Percentiles rank a stretch among this genome's conserved stretches.
Conservation (phyloP, 1,140 invertebrate species). For the Rhyacophila brunnea region DNA sequence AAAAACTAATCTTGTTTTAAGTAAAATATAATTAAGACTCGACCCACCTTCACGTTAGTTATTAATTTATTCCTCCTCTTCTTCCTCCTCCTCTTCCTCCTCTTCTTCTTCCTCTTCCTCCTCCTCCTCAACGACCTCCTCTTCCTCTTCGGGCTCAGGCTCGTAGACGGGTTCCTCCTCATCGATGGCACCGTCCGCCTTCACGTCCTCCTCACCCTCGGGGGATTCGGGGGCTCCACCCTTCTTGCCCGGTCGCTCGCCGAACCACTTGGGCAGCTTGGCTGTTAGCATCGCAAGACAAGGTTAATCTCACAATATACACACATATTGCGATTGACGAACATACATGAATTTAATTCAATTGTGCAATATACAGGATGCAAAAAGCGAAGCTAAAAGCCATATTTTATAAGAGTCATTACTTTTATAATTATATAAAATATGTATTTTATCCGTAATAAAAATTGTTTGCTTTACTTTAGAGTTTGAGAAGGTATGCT, state of each 20-base stretch:
- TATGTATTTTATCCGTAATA: too few relatives aligned
- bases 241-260: conserved; percentile 90
- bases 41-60: background rate
- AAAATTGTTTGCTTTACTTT: too few relatives aligned
- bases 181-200: conserved; percentile 69
- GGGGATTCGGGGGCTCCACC: conserved; percentile 82
- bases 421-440: too few relatives aligned
- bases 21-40: background rate
- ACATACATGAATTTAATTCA: too few relatives aligned
- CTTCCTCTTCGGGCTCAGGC: conserved; percentile 69
- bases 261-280: conserved; percentile 91
- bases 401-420: too few relatives aligned
- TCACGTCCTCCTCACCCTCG: conserved; percentile 83
- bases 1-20: background rate
- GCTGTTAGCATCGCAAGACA: conserved; percentile 57
- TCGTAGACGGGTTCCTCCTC: conserved; percentile 70
- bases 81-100: conserved; percentile 72
- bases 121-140: conserved; percentile 59
- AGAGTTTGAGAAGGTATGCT: too few relatives aligned
- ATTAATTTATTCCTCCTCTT: conserved; percentile 43
- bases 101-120: conserved; percentile 69
- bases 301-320: too few relatives aligned
- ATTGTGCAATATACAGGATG: too few relatives aligned
- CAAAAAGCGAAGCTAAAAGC: too few relatives aligned
- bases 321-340: too few relatives aligned